Evolutionary conservation across 2,113 vertebrate species (phyloP).

Genomic region (Isichthys henryi): DNA sequence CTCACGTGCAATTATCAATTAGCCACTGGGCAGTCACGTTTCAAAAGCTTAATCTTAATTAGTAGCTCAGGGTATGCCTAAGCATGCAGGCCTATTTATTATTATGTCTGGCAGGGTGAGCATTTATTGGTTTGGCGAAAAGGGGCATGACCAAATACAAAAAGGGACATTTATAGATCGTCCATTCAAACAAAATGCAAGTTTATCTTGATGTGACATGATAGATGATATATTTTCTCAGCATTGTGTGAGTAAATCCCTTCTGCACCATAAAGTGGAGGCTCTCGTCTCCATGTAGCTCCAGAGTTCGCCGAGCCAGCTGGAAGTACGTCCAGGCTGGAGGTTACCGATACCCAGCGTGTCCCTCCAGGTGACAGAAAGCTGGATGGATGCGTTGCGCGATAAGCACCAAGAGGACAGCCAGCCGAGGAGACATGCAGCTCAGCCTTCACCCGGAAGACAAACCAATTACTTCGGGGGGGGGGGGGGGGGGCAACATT

Average conservation of each 20-base stretch:
- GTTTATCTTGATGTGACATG: background rate
- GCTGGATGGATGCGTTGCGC: background rate
- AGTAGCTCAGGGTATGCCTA: background rate
- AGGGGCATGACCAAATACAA: background rate
- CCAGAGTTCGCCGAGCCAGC: background rate
- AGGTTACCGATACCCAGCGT: background rate
- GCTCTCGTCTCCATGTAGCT: background rate
- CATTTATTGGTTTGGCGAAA: background rate
- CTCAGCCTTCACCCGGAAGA: slow-evolving; percentile 37
- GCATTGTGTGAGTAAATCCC: background rate
- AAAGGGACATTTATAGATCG: background rate
- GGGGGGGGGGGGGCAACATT: background rate
- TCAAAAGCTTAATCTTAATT: slow-evolving; percentile 17
- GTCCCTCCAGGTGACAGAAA: background rate
- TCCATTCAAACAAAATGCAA: background rate
- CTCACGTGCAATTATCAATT: slow-evolving; percentile 1
- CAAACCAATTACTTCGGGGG: slow-evolving; percentile 13
- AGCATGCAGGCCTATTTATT: slow-evolving; percentile 3
- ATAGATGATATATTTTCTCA: background rate
- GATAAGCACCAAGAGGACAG: background rate
- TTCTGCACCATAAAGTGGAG: background rate
- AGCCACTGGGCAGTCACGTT: slow-evolving; percentile 5
- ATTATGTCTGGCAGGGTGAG: background rate
- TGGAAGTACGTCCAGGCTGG: background rate
- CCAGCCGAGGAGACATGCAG: background rate